Conservation (phyloP, 1,140 invertebrate species). For the Zaprionus nigranus region DNA sequence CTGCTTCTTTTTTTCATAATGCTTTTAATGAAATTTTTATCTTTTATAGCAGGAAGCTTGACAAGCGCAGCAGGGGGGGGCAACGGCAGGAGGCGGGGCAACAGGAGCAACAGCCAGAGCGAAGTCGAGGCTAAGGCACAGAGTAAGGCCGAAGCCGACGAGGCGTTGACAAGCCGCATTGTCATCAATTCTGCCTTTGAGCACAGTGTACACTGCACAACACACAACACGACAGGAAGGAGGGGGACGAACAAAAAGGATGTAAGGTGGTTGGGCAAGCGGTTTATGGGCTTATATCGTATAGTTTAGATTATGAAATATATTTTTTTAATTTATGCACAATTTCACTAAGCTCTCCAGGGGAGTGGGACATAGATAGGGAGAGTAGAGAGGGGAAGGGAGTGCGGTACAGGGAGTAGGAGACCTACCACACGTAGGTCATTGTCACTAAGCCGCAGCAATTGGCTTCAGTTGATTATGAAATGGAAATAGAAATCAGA, state of each 20-base stretch:
- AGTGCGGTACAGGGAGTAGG: not conserved
- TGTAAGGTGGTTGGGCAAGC: slow-evolving; percentile 51
- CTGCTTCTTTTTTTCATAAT: slow-evolving; percentile 39
- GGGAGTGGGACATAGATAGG: not conserved
- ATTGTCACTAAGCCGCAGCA: slow-evolving; percentile 72
- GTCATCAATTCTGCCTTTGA: slow-evolving; percentile 75
- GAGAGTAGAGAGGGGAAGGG: not conserved
- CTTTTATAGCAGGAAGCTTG: slow-evolving; percentile 66
- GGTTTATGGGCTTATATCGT: slow-evolving; percentile 55
- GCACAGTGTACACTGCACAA: slow-evolving; percentile 44
- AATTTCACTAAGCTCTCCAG: slow-evolving; percentile 49
- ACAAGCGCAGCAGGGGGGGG: slow-evolving; percentile 14
- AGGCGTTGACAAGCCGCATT: slow-evolving; percentile 80
- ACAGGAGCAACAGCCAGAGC: slow-evolving; percentile 19
- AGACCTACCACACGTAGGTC: slow-evolving; percentile 62
- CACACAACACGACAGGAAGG: not conserved
- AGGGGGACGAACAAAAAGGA: slow-evolving; percentile 2
- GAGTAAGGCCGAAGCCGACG: slow-evolving; percentile 11
- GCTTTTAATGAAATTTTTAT: slow-evolving; percentile 82
- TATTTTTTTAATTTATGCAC: slow-evolving; percentile 80
- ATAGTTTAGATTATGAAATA: slow-evolving; percentile 68
- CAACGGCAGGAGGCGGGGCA: not conserved
- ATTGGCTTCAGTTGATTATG: slow-evolving; percentile 43
- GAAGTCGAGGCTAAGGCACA: not conserved
- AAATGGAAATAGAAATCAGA: not conserved